A percentile compares a stretch with the other conserved stretches of the same genome.
Evolutionary conservation across 2,888 invertebrate species (phyloP).

Genomic region (Liopterus haemorrhoidalis): DNA sequence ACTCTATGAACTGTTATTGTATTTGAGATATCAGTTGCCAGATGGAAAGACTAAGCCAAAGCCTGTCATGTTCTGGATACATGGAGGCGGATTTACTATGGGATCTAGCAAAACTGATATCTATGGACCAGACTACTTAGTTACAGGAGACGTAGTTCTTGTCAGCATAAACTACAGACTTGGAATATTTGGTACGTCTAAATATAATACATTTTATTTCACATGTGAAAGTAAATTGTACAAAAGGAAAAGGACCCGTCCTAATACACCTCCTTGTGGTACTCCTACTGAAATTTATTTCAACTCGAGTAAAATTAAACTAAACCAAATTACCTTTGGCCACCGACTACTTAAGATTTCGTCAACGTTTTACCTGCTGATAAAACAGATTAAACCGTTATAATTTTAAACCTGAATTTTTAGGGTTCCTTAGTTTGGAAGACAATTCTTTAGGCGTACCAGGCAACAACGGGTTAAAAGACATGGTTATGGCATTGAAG

Average conservation of each 20-base stretch:
- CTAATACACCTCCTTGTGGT: too few species aligned
- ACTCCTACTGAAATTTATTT: too few species aligned
- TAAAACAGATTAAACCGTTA: too few species aligned
- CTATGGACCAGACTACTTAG: conserved; percentile 18
- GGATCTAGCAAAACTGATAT: conserved; percentile 21
- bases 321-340: too few species aligned
- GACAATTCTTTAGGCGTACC: conserved; percentile 42
- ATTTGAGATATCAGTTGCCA: conserved; percentile 9
- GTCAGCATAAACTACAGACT: conserved; percentile 18
- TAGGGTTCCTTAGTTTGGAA: conserved; percentile 43
- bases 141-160: conserved; percentile 18
- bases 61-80: conserved; percentile 19
- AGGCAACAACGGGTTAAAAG: conserved; percentile 46
- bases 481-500: conserved; percentile 43
- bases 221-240: background rate
- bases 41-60: conserved; percentile 4
- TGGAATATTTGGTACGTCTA: conserved; percentile 15
- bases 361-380: too few species aligned
- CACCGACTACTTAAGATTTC: too few species aligned
- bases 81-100: conserved; percentile 14
- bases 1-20: too few species aligned
- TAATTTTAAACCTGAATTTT: too few species aligned
- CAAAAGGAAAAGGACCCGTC: too few species aligned
- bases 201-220: background rate
- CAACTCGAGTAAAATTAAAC: too few species aligned